Evolutionary conservation across 2,888 invertebrate genomes (phyloP), one percentile per base, ranked within the genome.

Genomic region (Junonia oenone): DNA sequence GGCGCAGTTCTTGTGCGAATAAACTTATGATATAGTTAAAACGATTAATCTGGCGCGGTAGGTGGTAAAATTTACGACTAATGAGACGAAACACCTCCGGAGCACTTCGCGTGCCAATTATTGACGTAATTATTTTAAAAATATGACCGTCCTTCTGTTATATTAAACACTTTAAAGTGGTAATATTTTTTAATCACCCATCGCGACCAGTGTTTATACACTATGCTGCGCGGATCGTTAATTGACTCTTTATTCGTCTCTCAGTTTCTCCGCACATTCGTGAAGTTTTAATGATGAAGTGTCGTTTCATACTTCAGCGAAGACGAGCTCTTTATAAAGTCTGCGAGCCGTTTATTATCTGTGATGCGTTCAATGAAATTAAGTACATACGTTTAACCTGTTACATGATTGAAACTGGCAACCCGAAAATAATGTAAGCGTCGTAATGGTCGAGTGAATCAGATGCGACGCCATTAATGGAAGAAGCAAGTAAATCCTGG

Each of bases 51-150:
- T 83, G 81, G 63, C 90, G 56, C 90, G 75, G 90, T 83, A 79
- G 89, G 89, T 86, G 90, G 90, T 89, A 86, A 79, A 83, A 85
- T 83, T 73, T 73, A 64, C 69, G 77, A 79, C 81, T 89, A 89
- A 89, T 83, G 83, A 83, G 82, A 83, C 71, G 81, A 76, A 78
- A 75, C 75, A 45, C 73, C 71, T 68, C 76, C 68, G 75, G 74
- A 73, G 72, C 71, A 70, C 71, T 76, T 79, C 78, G 81, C 84
- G 84, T 87, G 87, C 87, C 89, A 89, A 89, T 90, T 90, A 90
- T 90, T 86, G 85, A 81, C 81, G 88, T 86, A 84, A 87, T 89
- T 89, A 89, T 87, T 82, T 87, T 84, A 78, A 89, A 90, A 84
- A 85, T 89, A 89, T 88, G 80, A 77, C 78, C 73, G 59, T 72